Conservation (phyloP, 2,113 vertebrate genomes). For the Pao palembangensis region DNA sequence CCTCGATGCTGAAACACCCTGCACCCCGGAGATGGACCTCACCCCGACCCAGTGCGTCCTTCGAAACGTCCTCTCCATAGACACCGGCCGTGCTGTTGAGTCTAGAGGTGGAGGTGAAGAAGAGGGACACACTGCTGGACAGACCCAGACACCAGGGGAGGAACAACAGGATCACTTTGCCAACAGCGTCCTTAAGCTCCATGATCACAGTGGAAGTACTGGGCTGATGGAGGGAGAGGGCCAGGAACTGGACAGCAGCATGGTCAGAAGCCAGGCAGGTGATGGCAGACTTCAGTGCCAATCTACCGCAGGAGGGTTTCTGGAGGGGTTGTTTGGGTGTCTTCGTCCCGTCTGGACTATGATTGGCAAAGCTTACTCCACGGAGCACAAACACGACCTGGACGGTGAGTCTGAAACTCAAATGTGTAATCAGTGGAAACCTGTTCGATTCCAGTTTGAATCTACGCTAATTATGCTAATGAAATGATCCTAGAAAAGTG, state of each 20-base stretch:
- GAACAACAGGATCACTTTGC: slow-evolving; percentile 85
- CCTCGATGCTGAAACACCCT: slow-evolving; percentile 83
- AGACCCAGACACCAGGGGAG: slow-evolving; percentile 81
- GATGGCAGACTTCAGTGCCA: slow-evolving; percentile 83
- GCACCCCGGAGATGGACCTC: slow-evolving; percentile 89
- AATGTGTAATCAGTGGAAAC: neutral
- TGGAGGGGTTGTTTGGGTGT: slow-evolving; percentile 92
- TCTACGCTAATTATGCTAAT: slow-evolving; percentile 61
- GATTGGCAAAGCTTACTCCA: slow-evolving; percentile 94
- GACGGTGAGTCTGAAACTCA: slow-evolving; percentile 77
- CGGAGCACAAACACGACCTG: slow-evolving; percentile 87
- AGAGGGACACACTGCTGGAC: slow-evolving; percentile 47
- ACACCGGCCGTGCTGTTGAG: slow-evolving; percentile 71
- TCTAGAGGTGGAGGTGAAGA: slow-evolving; percentile 54
- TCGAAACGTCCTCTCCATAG: slow-evolving; percentile 86
- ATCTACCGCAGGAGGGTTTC: slow-evolving; percentile 82
- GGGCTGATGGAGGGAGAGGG: slow-evolving; percentile 68
- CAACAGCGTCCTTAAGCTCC: slow-evolving; percentile 88
- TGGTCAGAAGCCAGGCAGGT: slow-evolving; percentile 59
- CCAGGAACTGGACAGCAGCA: slow-evolving; percentile 53
- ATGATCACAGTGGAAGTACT: slow-evolving; percentile 76
- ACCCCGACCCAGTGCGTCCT: slow-evolving; percentile 93
- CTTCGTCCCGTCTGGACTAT: slow-evolving; percentile 93
- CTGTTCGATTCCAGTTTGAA: neutral
- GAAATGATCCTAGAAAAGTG: slow-evolving; percentile 44